A percentile compares a stretch with the other conserved stretches of the same genome.
These are phyloP conservation scores for Pipra filicauda DNA, from an alignment of 2,113 vertebrate species.

Conservation along the genomic window DNA sequence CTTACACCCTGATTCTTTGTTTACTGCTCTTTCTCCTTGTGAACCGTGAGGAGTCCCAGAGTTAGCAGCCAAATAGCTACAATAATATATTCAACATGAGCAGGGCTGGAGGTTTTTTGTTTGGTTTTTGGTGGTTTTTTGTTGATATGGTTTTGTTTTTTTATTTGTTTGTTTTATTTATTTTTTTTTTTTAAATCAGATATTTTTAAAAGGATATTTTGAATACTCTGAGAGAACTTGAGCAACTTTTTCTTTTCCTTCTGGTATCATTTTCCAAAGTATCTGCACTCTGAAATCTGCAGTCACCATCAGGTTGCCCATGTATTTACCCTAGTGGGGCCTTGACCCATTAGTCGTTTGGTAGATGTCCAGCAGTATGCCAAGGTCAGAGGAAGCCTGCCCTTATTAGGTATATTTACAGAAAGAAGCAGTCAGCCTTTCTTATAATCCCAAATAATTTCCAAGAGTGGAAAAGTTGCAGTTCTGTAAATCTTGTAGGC, in stretches of 20 bases:
- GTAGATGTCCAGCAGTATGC: neutral
- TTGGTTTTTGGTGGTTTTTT: neutral
- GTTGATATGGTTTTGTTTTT: neutral
- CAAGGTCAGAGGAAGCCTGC: neutral
- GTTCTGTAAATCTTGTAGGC: neutral
- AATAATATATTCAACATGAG: neutral
- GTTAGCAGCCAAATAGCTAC: neutral
- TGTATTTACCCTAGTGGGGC: neutral
- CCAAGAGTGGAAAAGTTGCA: neutral
- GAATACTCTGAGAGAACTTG: neutral
- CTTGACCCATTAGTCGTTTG: neutral
- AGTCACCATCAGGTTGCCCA: neutral
- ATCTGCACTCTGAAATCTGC: neutral
- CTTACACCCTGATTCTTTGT: neutral
- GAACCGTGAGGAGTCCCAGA: neutral
- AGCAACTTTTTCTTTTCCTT: neutral
- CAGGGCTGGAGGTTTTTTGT: neutral
- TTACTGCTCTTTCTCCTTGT: neutral
- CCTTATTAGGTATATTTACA: neutral
- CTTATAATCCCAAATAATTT: neutral
- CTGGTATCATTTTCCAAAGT: neutral
- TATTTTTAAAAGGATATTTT: neutral
- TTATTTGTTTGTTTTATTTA: neutral
- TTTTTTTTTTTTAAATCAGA: neutral
- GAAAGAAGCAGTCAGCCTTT: neutral